Conservation (phyloP, 2,113 vertebrate species). For the Lucifuga dentata region DNA sequence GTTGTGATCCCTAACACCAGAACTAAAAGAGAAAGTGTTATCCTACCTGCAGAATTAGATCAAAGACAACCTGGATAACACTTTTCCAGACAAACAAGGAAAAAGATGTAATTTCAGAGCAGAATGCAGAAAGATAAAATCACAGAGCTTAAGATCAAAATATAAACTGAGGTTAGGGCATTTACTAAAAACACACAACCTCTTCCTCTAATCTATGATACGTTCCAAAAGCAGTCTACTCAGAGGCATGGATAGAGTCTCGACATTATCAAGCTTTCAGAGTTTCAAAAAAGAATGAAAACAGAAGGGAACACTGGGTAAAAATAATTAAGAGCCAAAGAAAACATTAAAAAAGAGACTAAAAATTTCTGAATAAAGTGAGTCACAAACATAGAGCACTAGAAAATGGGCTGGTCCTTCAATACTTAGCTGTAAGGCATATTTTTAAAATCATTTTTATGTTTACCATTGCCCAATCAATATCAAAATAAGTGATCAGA, state of each 20-base stretch:
- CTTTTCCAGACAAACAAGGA: background rate
- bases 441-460: no score
- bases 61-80: conserved; percentile 22
- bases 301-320: conserved; percentile 11
- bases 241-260: conserved; percentile 16
- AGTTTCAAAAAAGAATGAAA: conserved; percentile 25
- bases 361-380: no score
- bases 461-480: no score
- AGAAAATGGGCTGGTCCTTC: no score
- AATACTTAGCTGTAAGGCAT: no score
- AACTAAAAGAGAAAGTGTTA: background rate
- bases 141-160: conserved; percentile 31
- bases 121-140: conserved; percentile 4
- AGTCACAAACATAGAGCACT: no score
- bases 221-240: no score
- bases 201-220: conserved; percentile 7
- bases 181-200: conserved; percentile 10
- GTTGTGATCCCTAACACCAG: background rate
- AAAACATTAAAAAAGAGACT: no score
- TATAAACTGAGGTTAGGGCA: conserved; percentile 6
- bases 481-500: no score
- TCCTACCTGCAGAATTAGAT: background rate
- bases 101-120: conserved; percentile 9
- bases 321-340: conserved; percentile 21
- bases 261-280: conserved; percentile 22